phyloP scores from a whole-genome alignment of 1,140 invertebrate genomes.

The Micrasema longulum region DNA sequence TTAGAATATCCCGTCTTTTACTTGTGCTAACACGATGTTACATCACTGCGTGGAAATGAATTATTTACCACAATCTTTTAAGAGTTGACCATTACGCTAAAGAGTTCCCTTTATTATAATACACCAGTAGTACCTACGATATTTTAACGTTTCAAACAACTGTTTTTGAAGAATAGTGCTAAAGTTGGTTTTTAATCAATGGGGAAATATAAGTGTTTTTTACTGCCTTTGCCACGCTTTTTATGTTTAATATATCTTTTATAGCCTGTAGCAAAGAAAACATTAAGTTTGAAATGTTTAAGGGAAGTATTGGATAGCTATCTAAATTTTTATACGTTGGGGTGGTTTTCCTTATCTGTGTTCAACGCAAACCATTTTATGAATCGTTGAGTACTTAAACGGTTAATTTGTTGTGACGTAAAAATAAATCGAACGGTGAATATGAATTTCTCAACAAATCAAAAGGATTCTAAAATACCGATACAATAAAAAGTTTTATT shows the following conservation, averaged over 20 bases:
- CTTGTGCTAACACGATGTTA: too few species aligned
- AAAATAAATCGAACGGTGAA: neutral
- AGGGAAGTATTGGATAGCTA: slow-evolving; percentile 24
- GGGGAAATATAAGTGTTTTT: slow-evolving; percentile 20
- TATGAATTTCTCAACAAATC: neutral
- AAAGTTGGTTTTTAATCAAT: slow-evolving; percentile 37
- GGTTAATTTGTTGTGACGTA: neutral
- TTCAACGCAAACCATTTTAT: neutral
- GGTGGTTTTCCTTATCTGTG: neutral
- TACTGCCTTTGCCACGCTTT: slow-evolving; percentile 14
- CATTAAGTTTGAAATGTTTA: slow-evolving; percentile 30
- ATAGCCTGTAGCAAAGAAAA: slow-evolving; percentile 14
- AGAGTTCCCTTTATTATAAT: too few species aligned
- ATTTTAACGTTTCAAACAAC: too few species aligned
- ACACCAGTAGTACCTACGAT: too few species aligned
- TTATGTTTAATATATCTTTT: slow-evolving; percentile 32
- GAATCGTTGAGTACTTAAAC: neutral
- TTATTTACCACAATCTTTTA: too few species aligned
- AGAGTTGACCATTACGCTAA: too few species aligned
- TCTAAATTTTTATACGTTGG: slow-evolving; percentile 20
- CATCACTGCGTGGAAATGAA: too few species aligned
- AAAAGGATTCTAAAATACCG: neutral
- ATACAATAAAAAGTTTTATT: neutral
- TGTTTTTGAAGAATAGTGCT: too few species aligned
- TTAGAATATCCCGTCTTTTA: too few species aligned